phyloP scores from a whole-genome alignment of 2,797 vertebrate species.

The Siniperca obscura region DNA sequence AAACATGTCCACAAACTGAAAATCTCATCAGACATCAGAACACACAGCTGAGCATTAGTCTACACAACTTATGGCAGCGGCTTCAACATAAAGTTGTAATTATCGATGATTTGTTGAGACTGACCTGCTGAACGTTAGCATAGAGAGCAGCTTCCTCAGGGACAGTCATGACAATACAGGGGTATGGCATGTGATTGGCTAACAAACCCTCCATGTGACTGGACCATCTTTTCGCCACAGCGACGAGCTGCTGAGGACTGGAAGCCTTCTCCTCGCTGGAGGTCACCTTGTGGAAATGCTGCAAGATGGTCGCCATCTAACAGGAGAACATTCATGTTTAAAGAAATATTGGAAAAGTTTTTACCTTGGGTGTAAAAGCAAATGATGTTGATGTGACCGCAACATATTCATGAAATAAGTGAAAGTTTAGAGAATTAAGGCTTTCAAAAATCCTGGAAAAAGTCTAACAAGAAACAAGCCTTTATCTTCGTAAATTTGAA shows the following conservation, averaged over 20 bases:
- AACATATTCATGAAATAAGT: not conserved
- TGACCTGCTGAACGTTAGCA: conserved; percentile 91
- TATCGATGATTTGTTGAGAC: conserved; percentile 9
- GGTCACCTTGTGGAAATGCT: conserved; percentile 86
- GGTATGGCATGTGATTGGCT: conserved; percentile 85
- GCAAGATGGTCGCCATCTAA: conserved; percentile 88
- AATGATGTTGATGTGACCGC: not conserved
- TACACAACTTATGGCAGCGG: not conserved
- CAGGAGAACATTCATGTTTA: not conserved
- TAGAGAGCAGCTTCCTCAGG: conserved; percentile 91
- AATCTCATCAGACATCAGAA: not conserved
- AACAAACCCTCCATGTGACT: conserved; percentile 81
- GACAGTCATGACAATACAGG: conserved; percentile 86
- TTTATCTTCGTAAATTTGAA: not conserved
- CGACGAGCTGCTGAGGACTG: conserved; percentile 87
- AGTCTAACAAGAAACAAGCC: not conserved
- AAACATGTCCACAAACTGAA: not conserved
- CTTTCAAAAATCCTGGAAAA: not conserved
- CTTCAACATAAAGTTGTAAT: not conserved
- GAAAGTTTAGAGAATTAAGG: not conserved
- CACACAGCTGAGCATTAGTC: not conserved
- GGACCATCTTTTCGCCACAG: conserved; percentile 87
- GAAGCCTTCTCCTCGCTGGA: conserved; percentile 70
- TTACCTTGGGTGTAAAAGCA: not conserved
- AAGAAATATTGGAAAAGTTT: not conserved